A percentile compares a stretch with the other conserved stretches of the same genome.
phyloP scores from a whole-genome alignment of 2,113 vertebrate genomes.

The Eulacestoma nigropectus region DNA sequence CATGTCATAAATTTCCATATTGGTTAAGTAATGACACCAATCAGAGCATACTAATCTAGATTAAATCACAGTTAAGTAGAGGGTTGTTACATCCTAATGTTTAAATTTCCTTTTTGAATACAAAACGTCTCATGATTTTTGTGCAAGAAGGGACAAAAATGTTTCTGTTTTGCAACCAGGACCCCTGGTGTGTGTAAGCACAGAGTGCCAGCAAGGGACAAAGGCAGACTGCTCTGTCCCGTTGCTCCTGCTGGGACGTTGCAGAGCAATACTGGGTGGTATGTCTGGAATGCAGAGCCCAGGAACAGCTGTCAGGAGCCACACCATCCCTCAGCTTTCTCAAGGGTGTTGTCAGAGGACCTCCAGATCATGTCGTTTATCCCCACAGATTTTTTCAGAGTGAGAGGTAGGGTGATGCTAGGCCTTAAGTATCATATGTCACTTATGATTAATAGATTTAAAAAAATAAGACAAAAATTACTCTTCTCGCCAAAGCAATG shows the following conservation, averaged over 20 bases:
- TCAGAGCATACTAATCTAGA: neutral
- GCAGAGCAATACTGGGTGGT: fast-evolving
- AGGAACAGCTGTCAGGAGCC: neutral
- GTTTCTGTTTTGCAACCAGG: neutral
- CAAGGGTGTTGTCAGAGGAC: neutral
- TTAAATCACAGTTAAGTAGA: neutral
- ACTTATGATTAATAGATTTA: neutral
- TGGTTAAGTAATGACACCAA: neutral
- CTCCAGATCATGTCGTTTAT: neutral
- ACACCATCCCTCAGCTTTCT: neutral
- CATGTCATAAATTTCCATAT: neutral
- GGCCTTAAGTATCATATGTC: neutral
- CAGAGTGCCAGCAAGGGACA: fast-evolving
- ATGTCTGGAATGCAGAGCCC: neutral
- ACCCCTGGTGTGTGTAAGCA: fast-evolving
- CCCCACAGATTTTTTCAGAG: neutral
- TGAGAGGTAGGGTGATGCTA: neutral
- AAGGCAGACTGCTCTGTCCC: neutral
- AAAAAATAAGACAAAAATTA: neutral
- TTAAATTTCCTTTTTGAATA: neutral
- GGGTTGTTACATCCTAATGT: neutral
- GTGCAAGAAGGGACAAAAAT: neutral
- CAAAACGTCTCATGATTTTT: neutral
- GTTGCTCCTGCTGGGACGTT: neutral
- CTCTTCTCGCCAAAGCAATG: neutral